Conservation (phyloP, 2,888 invertebrate species). For the Eudemis profundana region DNA sequence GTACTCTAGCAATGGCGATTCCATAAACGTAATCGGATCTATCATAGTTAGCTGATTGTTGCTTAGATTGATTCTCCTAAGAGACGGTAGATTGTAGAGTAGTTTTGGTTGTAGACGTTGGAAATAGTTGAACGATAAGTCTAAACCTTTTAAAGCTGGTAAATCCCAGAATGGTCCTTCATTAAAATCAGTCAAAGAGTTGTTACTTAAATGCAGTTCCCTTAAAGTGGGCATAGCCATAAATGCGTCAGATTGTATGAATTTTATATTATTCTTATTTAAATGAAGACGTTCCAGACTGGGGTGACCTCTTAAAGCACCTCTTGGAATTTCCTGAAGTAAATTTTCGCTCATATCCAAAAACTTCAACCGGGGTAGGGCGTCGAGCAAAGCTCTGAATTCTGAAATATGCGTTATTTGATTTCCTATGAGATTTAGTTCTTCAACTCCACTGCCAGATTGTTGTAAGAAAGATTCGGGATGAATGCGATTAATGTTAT, state of each 20-base stretch:
- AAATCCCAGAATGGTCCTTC: conserved; percentile 93
- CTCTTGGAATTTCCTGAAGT: conserved; percentile 91
- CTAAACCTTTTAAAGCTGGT: conserved; percentile 93
- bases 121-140: conserved; percentile 91
- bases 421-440: conserved; percentile 90
- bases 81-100: conserved; percentile 90
- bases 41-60: conserved; percentile 89
- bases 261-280: conserved; percentile 90
- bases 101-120: conserved; percentile 89
- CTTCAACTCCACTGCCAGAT: conserved; percentile 90
- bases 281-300: conserved; percentile 92
- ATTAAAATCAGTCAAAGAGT: conserved; percentile 90
- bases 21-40: conserved; percentile 90
- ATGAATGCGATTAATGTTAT: conserved; percentile 90
- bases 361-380: conserved; percentile 90
- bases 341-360: conserved; percentile 92
- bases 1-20: conserved; percentile 90
- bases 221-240: conserved; percentile 93
- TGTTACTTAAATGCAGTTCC: conserved; percentile 92
- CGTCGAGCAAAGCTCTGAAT: conserved; percentile 90
- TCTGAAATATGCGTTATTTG: conserved; percentile 91
- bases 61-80: conserved; percentile 91
- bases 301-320: conserved; percentile 91
- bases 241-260: conserved; percentile 92
- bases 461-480: conserved; percentile 92